A percentile compares a stretch with the other conserved stretches of the same genome.
Evolutionary conservation across 2,113 vertebrate species (phyloP).

Genomic region (Sisor rabdophorus): DNA sequence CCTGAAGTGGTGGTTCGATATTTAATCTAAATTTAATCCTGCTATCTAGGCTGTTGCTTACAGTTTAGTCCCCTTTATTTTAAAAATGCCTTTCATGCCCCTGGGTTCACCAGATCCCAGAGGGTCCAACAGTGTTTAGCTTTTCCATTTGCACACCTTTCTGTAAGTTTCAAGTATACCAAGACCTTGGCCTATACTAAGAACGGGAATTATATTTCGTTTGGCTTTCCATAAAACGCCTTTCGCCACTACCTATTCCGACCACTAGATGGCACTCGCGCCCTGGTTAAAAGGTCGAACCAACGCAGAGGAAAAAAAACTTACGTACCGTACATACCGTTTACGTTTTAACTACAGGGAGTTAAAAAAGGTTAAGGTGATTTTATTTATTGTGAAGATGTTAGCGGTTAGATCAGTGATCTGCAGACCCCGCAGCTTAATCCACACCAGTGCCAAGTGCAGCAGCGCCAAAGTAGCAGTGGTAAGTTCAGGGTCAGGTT

Average conservation of each 20-base stretch:
- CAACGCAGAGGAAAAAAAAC: not conserved
- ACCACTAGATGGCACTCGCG: not conserved
- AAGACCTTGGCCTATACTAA: no score
- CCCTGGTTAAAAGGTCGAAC: not conserved
- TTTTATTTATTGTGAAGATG: conserved; percentile 31
- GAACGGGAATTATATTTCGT: not conserved
- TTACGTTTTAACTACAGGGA: no score
- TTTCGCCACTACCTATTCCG: not conserved
- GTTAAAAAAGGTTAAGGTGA: not conserved
- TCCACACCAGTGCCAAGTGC: conserved; percentile 43
- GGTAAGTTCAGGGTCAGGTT: conserved; percentile 42
- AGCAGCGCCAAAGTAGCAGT: conserved; percentile 51
- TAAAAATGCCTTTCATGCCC: no score
- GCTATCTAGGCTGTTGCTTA: no score
- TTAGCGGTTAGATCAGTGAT: conserved; percentile 31
- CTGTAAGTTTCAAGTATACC: no score
- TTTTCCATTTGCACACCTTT: no score
- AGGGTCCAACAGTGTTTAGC: no score
- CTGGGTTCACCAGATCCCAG: no score
- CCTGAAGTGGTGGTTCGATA: no score
- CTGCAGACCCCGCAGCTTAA: conserved; percentile 6
- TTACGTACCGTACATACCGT: conserved; percentile 15
- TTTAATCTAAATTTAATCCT: no score
- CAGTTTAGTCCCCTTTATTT: no score
- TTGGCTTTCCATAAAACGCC: not conserved